Conservation (phyloP, 2,888 invertebrate genomes). For the Proisotoma minuta region DNA sequence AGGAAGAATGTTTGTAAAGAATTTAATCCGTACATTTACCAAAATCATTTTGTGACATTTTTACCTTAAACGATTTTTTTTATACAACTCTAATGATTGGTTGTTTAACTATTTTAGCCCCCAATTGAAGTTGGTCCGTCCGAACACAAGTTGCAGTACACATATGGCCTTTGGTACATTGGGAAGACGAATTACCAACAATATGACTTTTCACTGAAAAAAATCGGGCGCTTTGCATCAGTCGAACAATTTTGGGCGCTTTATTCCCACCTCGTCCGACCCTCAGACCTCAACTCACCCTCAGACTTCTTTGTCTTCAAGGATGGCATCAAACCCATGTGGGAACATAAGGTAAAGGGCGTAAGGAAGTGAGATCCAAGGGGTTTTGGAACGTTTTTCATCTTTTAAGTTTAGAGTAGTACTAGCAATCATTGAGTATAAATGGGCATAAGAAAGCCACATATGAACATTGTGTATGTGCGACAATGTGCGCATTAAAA, state of each 20-base stretch:
- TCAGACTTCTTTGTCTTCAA: constrained; percentile 95
- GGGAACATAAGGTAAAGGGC: constrained; percentile 67
- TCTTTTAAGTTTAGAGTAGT: no score
- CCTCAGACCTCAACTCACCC: constrained; percentile 77
- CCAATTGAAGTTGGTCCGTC: constrained; percentile 70
- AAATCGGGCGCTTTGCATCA: constrained; percentile 79
- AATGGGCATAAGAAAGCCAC: no score
- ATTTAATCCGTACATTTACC: no score
- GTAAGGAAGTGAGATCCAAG: no score
- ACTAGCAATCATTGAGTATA: no score
- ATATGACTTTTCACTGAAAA: constrained; percentile 75
- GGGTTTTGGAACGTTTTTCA: no score
- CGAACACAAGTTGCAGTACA: constrained; percentile 88
- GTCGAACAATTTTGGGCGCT: constrained; percentile 98
- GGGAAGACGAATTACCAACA: constrained; percentile 59
- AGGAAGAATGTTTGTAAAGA: no score
- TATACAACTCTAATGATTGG: constrained; percentile 5
- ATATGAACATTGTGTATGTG: no score
- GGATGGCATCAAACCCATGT: constrained; percentile 97
- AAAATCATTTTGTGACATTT: no score
- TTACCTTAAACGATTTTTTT: no score
- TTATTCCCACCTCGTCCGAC: constrained; percentile 71
- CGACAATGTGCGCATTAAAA: no score
- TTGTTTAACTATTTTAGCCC: constrained; percentile 51
- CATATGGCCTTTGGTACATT: constrained; percentile 86